Evolutionary conservation across 2,113 vertebrate species (phyloP).

Genomic region (Epinephelus moara): DNA sequence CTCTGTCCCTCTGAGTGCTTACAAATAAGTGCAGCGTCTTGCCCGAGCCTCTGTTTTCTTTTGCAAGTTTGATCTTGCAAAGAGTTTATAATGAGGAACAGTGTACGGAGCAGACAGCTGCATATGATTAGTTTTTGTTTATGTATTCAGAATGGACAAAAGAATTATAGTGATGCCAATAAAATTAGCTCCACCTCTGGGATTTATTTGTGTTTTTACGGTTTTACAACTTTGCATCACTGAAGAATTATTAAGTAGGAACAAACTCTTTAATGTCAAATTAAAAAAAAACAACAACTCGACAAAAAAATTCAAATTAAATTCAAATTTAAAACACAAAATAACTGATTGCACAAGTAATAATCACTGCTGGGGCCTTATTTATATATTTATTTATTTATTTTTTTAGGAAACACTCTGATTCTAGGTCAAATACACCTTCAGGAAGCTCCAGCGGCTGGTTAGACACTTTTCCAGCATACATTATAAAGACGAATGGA

Average conservation of each 20-base stretch:
- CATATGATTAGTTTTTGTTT: conserved; percentile 19
- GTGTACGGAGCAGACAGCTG: background rate
- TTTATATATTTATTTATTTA: too few relatives aligned
- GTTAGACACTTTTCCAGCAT: background rate
- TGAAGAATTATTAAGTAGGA: conserved; percentile 13
- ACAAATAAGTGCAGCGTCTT: background rate
- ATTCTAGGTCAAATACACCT: background rate
- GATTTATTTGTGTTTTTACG: conserved; percentile 6
- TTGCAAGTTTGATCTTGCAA: background rate
- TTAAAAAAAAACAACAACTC: background rate
- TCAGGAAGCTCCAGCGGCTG: background rate
- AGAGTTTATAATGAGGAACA: background rate
- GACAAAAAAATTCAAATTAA: background rate
- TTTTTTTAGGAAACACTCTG: too few relatives aligned
- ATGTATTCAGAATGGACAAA: background rate
- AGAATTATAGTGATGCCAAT: background rate
- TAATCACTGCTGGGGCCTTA: background rate
- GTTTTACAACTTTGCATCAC: conserved; percentile 43
- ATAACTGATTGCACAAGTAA: background rate
- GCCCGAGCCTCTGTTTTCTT: background rate
- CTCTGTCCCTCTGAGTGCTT: conserved; percentile 4
- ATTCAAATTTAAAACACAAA: background rate
- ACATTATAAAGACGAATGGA: background rate
- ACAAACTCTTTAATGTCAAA: conserved; percentile 18
- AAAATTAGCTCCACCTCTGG: conserved; percentile 3